Percentiles rank a stretch among this genome's conserved stretches.
Conservation (phyloP, 2,888 invertebrate species). For the Dasypolia templi region DNA sequence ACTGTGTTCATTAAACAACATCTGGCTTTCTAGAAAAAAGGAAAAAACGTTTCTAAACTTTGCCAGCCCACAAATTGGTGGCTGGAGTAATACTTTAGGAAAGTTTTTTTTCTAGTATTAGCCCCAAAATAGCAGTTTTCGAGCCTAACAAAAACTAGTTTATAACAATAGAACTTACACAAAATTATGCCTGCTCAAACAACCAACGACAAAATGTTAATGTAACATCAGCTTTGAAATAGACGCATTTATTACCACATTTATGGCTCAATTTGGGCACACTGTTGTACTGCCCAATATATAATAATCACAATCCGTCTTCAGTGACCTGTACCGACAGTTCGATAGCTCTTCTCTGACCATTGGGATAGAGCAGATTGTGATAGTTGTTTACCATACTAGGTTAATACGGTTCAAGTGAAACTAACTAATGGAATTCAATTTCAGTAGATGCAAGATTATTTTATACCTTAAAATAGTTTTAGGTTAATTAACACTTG, state of each 20-base stretch:
- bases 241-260: not conserved
- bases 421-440: constrained; percentile 26
- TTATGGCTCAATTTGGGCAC: constrained; percentile 31
- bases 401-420: constrained; percentile 38
- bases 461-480: not conserved
- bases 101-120: not conserved
- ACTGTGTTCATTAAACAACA: constrained; percentile 12
- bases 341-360: constrained; percentile 36
- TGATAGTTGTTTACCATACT: constrained; percentile 26
- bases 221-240: not conserved
- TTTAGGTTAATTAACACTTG: not conserved
- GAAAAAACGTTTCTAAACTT: constrained; percentile 4
- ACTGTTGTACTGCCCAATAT: constrained; percentile 6
- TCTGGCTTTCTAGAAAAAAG: constrained; percentile 1
- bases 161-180: not conserved
- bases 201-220: not conserved
- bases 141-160: not conserved
- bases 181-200: not conserved
- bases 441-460: constrained; percentile 9
- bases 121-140: not conserved
- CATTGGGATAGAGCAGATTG: not conserved
- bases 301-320: constrained; percentile 44
- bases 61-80: constrained; percentile 17
- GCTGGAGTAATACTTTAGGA: not conserved
- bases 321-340: constrained; percentile 40